Base-by-base conservation (phyloP, 2,797 vertebrate species). In the Acipenser oxyrinchus region DNA sequence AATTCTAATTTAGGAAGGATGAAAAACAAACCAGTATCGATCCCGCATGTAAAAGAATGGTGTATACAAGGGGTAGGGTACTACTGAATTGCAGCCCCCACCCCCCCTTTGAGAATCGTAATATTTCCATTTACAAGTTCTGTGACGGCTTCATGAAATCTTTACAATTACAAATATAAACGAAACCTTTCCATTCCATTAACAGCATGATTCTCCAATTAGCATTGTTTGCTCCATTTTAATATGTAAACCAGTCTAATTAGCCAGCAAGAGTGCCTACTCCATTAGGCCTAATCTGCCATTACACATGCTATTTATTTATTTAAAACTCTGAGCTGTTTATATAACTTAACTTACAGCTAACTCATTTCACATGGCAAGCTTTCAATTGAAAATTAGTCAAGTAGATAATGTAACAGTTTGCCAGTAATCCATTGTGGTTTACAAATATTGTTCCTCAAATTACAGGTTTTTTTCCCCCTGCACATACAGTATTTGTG, bases 321-420 rank as follows among this genome's bases (percentile, higher is more conserved):
- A 60, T 66, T 48, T 37, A 59, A 49, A 49, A 58, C 18, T 66
- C 57, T 48, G 65, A n/a, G 11, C 66, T 63, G 1, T 65, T 73
- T 49, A 15, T 59, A 67, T 10, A 66, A 70, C 10, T 13, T 68
- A 15, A 0, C 70, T 74, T 78, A 64, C 66, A 0, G 23, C 63
- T 50, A 60, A 60, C 67, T 70, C 13, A 51, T 8, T 64, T 1
- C 66, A 72, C 18, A 63, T 13, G 63, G 2, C 0, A 68, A 51
- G 9, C 5, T 70, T 69, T 70, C 65, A 73, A 68, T 63, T 72
- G 10, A 75, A 73, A 74, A 71, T 67, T 71, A 70, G 51, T 71
- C 12, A 57, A 60, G 6, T 65, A 75, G 11, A 3, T 73, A 49
- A n/a, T 60, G 37, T 72, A 68, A 70, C 6, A 55, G 10, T 55